A percentile compares a stretch with the other conserved stretches of the same genome.
phyloP scores from a whole-genome alignment of 2,888 invertebrate species.

The Elmis aenea region DNA sequence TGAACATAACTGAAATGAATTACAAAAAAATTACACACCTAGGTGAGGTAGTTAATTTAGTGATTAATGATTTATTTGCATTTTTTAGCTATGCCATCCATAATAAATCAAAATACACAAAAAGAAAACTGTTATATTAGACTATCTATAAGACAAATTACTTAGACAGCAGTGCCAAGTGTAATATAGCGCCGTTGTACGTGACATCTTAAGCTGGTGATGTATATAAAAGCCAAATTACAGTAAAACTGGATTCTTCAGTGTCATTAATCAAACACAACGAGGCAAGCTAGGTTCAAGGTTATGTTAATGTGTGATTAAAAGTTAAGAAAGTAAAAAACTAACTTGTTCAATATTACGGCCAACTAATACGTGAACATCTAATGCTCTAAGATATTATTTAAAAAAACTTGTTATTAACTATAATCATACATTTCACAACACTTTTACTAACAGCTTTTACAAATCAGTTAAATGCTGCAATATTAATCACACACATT shows the following conservation, averaged over 20 bases:
- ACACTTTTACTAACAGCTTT: no score
- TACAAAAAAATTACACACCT: neutral
- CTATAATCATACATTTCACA: no score
- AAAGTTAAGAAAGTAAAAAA: constrained; percentile 1
- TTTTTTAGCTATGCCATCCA: constrained; percentile 7
- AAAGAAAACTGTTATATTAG: constrained; percentile 10
- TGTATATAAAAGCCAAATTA: constrained; percentile 19
- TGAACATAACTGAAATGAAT: no score
- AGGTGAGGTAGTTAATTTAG: constrained; percentile 6
- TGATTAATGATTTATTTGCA: constrained; percentile 17
- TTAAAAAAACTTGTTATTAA: no score
- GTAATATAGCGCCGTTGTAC: constrained; percentile 22
- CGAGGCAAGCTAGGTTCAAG: constrained; percentile 3
- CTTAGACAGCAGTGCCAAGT: constrained; percentile 19
- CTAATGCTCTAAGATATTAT: no score
- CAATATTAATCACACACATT: constrained; percentile 2
- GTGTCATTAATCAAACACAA: constrained; percentile 9
- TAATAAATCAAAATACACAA: constrained; percentile 12
- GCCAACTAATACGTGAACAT: no score
- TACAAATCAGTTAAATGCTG: no score
- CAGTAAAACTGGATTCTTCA: constrained; percentile 15
- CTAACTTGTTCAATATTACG: no score
- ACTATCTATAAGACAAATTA: constrained; percentile 21
- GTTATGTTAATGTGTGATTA: constrained; percentile 1
- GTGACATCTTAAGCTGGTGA: constrained; percentile 24